Base-by-base conservation (phyloP, 2,113 vertebrate species). In the Megaceryle torquata region DNA sequence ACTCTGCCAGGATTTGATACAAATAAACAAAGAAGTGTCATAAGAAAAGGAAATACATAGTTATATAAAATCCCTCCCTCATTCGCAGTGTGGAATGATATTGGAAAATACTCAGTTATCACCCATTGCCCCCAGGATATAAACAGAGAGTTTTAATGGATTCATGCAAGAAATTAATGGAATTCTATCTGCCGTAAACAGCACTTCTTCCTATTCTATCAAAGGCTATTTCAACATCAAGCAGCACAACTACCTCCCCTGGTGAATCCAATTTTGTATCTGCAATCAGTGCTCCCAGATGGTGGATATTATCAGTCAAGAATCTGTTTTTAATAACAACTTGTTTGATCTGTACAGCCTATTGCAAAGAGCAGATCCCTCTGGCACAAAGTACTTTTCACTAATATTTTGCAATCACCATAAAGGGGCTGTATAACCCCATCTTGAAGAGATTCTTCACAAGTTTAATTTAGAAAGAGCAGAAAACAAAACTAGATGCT, bases 211-310 rank as follows among this genome's bases (percentile, higher is more conserved):
- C 75, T 85, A 15, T 70, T 93, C 71, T 86, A 43, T 88, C 93
- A 95, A 89, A 94, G 79, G 41, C 82, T 93, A 67, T 95, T 96
- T 95, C 93, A 81, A 88, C 68, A 93, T 88, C 82, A 90, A 93
- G 91, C 85, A 91, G 39, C 76, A 89, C 51, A 82, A 33, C 56
- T 71, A 91, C 79, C 88, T 96, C 93, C 93, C 39, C 46, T 91
- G 85, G 87, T 86, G 94, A 95, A 96, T 94, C 93, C 95, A 96
- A 94, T 97, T 96, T 91, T 59, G 24, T 77, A 68, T 93, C 87
- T 88, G 71, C 89, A 96, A 90, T 96, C 95, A 77, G 88, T 78
- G 71, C 79, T 93, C 85, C 89, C 94, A 95, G 89, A 93, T 83
- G 93, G 87, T 43, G 82, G 82, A 68, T 93, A 74, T 88, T 89